phyloP scores from a whole-genome alignment of 2,113 vertebrate genomes.

The Eleginops maclovinus region DNA sequence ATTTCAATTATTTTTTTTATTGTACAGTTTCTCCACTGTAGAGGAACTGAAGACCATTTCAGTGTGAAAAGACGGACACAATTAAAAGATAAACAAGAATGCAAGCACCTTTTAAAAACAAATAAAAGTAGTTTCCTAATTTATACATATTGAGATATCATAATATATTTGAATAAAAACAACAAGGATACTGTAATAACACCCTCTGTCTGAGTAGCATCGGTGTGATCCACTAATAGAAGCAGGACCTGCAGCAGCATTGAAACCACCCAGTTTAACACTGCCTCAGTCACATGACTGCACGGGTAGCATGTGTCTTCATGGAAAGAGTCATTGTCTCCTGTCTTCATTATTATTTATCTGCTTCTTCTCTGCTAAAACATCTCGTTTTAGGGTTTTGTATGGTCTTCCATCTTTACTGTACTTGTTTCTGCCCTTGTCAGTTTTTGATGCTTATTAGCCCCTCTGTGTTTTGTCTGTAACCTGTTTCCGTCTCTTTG shows the following conservation, averaged over 20 bases:
- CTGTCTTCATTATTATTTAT: constrained; percentile 14
- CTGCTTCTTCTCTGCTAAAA: constrained; percentile 25
- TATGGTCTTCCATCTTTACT: constrained; percentile 35
- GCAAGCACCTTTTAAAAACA: no score
- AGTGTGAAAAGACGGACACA: no score
- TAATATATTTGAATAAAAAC: neutral
- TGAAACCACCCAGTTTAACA: no score
- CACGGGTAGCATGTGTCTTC: neutral
- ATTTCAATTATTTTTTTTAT: no score
- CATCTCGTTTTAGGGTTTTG: constrained; percentile 30
- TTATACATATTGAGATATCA: neutral
- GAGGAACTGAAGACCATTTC: no score
- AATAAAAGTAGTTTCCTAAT: no score
- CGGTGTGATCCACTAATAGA: neutral
- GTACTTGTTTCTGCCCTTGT: constrained; percentile 28
- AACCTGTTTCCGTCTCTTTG: constrained; percentile 50
- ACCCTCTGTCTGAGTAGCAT: neutral
- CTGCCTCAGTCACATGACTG: no score
- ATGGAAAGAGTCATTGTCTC: neutral
- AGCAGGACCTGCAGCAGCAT: neutral
- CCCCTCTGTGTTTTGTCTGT: constrained; percentile 57
- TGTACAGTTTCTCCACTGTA: no score
- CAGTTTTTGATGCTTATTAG: constrained; percentile 42
- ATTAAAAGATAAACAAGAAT: no score
- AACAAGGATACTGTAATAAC: neutral